Evolutionary conservation across 2,113 vertebrate species (phyloP), one percentile per base, ranked within the genome.

Genomic region (Leucosticte australis): DNA sequence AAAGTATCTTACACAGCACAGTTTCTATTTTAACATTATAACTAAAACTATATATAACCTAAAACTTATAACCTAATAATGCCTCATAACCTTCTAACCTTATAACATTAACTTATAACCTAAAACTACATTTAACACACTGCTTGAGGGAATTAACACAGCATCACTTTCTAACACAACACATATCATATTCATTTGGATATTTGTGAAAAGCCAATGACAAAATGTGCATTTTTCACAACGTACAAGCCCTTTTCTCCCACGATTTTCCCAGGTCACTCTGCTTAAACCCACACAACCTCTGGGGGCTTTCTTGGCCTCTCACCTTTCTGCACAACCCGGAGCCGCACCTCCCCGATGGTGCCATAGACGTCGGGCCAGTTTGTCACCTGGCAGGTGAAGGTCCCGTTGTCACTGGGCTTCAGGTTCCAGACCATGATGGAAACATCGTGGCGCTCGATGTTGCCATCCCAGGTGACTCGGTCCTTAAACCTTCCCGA

Each of bases 341-440:
- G 97, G 30, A 99, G 98, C 5, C 89, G 89, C 91, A 99, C 98
- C 91, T 99, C 97, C 31, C 99, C 99, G 0, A 98, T 89, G 0
- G 95, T 82, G 35, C 99, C 99, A 1, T 99, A 98, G 2, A 98
- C 98, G 1, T 99, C 99, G 0, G 99, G 99, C 0, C 98, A 98
- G 95, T 99, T 99, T 96, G 98, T 99, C 83, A 99, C 99, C 90
- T 98, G 98, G 92, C 99, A 99, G 81, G 97, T 98, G 94, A 99
- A 99, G 0, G 99, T 99, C 19, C 99, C 99, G 0, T 99, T 99
- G 96, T 98, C 99, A 3, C 90, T 97, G 78, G 98, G 98, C 95
- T 98, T 98, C 92, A 99, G 97, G 63, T 98, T 95, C 73, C 97
- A 98, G 59, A 99, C 59, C 3, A 98, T 28, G 76, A 99, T 99